Evolutionary conservation across 2,888 invertebrate genomes (phyloP), one percentile per base, ranked within the genome.

Genomic region (Caprella mutica): DNA sequence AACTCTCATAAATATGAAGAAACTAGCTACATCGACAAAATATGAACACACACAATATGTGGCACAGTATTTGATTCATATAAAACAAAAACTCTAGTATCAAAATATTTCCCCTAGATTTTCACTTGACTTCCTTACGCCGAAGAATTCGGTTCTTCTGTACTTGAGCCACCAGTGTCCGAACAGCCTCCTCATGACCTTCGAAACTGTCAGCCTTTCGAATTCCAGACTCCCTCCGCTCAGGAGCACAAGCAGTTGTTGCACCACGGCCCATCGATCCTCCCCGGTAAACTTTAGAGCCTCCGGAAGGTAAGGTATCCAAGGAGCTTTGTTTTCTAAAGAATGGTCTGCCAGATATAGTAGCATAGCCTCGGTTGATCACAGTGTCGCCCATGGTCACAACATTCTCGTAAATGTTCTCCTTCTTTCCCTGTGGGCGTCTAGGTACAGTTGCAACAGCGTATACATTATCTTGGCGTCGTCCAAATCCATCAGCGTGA

Each of bases 181-280:
- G 75, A 1, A 82, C 81, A 1, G 81, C 81, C 68, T 82, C 81
- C 71, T 82, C 82, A 70, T 82, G 81, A 1, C 81, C 81, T 69
- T 82, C 82, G 68, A 82, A 82, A 68, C 81, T 81, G 67, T 81
- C 81, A 1, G 81, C 79, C 68, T 81, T 81, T 35, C 68, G 67
- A 24, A 65, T 50, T 9, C 58, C 55, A 21, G 56, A 53, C 30
- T 58, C 57, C 38, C 61, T 48, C 30, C 56, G 35, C 23, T 27
- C 51, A 5, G 38, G 26, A 3, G 42, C 35, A 40, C 48, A 29
- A 26, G 19, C 27, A 26, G 27, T 56, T n/a, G n/a, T n/a, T n/a
- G 57, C n/a, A n/a, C n/a, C n/a, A n/a, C n/a, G n/a, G n/a, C n/a
- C 61, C 53, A 23, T 55, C 54, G 24, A 46, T 48, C 40, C 42